Percentiles rank a stretch among this genome's conserved stretches.
phyloP scores from a whole-genome alignment of 2,888 invertebrate genomes.

The Drosophila setosimentum region DNA sequence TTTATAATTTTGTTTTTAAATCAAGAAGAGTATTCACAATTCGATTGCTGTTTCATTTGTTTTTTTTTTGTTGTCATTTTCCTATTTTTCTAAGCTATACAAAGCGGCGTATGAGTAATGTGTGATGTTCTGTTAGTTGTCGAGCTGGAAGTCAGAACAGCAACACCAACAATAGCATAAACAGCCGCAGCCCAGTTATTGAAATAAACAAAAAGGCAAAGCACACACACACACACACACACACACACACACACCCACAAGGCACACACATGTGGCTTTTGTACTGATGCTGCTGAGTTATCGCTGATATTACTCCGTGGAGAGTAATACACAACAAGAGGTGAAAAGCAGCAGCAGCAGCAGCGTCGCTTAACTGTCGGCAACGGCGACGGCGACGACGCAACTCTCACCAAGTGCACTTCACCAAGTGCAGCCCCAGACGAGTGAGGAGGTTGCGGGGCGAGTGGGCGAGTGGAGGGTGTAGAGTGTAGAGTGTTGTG shows the following conservation, averaged over 20 bases:
- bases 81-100: conserved; percentile 32
- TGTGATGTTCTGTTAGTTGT: conserved; percentile 14
- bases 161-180: conserved; percentile 22
- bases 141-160: not conserved
- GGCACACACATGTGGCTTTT: conserved; percentile 34
- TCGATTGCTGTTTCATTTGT: conserved; percentile 14
- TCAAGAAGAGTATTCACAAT: conserved; percentile 10
- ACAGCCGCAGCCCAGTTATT: conserved; percentile 59
- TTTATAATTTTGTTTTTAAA: not conserved
- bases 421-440: conserved; percentile 41
- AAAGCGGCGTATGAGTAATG: conserved; percentile 76
- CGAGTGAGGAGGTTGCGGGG: not conserved
- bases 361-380: conserved; percentile 26
- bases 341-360: conserved; percentile 12
- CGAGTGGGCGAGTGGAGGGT: not conserved
- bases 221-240: conserved; percentile 26
- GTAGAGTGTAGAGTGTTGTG: not conserved
- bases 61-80: conserved; percentile 14
- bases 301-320: conserved; percentile 77
- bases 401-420: conserved; percentile 49
- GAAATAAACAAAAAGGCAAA: conserved; percentile 80
- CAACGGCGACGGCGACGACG: conserved; percentile 27
- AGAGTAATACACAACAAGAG: conserved; percentile 62
- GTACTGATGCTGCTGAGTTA: conserved; percentile 62
- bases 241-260: conserved; percentile 20